Conservation (phyloP, 2,888 invertebrate species). For the Eugnorisma glareosa region DNA sequence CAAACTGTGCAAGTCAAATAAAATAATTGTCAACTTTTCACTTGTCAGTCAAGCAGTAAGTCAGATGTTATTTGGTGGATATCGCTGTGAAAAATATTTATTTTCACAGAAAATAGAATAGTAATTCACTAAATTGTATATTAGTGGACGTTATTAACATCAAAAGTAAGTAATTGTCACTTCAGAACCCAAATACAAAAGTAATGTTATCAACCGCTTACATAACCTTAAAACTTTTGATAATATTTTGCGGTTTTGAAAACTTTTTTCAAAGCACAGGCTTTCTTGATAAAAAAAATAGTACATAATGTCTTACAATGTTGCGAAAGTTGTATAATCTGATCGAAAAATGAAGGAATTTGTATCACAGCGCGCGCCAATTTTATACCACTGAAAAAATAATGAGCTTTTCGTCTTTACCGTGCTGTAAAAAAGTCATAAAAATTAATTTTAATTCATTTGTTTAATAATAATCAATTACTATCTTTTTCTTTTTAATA, state of each 20-base stretch:
- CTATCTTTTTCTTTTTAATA: background rate
- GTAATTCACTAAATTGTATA: background rate
- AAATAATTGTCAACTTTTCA: background rate
- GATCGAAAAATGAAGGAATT: background rate
- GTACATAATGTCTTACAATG: background rate
- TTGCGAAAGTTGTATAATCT: background rate
- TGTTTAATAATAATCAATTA: too few relatives aligned
- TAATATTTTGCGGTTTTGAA: background rate
- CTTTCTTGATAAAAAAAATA: background rate
- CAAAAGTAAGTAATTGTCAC: slow-evolving; percentile 44
- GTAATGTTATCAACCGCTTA: slow-evolving; percentile 37
- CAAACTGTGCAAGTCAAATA: background rate
- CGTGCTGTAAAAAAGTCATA: background rate
- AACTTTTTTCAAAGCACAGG: background rate
- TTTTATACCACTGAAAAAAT: background rate
- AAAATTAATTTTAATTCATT: too few relatives aligned
- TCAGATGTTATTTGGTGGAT: slow-evolving; percentile 16
- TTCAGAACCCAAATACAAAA: background rate
- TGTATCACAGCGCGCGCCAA: background rate
- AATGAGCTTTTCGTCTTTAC: background rate
- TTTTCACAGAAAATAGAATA: background rate
- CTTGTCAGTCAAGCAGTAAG: slow-evolving; percentile 6
- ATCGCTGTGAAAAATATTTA: background rate
- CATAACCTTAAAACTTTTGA: slow-evolving; percentile 59
- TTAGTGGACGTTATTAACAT: background rate